These are phyloP conservation scores for Acanthococcus lagerstroemiae DNA, from an alignment of 2,888 invertebrate genomes.

Conservation along the genomic window DNA sequence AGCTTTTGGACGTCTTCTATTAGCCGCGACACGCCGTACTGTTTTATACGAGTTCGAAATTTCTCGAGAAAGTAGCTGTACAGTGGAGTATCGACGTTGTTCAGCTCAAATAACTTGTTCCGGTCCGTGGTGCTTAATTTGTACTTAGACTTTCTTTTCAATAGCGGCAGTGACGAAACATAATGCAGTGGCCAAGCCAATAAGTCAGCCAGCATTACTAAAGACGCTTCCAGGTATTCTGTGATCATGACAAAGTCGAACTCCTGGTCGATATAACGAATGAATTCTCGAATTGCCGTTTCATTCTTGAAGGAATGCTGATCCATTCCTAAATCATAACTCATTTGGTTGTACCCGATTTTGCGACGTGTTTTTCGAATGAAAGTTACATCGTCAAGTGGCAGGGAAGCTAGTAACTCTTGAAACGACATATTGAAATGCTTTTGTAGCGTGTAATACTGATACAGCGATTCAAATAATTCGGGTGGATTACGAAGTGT, in stretches of 20 bases:
- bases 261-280: conserved; percentile 35
- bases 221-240: conserved; percentile 37
- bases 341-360: conserved; percentile 38
- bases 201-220: conserved; percentile 36
- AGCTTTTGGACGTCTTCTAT: neutral
- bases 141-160: neutral
- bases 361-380: neutral
- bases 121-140: neutral
- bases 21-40: neutral
- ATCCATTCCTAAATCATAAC: conserved; percentile 36
- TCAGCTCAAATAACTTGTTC: neutral
- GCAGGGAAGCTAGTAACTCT: neutral
- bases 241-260: conserved; percentile 38
- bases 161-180: conserved; percentile 28
- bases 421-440: neutral
- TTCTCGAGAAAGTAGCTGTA: conserved; percentile 4
- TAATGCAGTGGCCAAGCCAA: conserved; percentile 37
- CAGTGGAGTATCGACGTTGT: neutral
- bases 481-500: neutral
- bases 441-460: neutral
- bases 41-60: neutral
- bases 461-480: conserved; percentile 10
- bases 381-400: no score
- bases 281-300: conserved; percentile 33
- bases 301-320: conserved; percentile 26